These are phyloP conservation scores for Dicentrarchus labrax DNA, from an alignment of 2,113 vertebrate genomes.

Conservation along the genomic window DNA sequence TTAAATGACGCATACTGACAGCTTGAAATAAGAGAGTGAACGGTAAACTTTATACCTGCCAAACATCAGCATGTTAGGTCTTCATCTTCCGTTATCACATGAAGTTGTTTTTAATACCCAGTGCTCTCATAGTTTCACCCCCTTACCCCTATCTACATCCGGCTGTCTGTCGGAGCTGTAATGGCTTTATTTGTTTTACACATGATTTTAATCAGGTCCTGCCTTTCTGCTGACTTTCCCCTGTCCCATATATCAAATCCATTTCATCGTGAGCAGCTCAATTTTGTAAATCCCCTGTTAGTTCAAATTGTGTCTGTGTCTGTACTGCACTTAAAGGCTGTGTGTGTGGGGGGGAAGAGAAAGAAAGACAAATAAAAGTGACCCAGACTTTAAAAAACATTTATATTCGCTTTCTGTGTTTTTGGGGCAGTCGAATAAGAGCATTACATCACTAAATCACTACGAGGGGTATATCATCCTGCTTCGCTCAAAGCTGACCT, in stretches of 20 bases:
- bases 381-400: constrained; percentile 5
- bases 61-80: neutral
- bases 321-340: neutral
- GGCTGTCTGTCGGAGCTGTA: constrained; percentile 27
- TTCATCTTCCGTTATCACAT: neutral
- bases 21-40: too few relatives aligned
- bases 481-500: constrained; percentile 48
- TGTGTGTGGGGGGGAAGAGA: constrained; percentile 3
- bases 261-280: constrained; percentile 66
- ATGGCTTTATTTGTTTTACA: constrained; percentile 35
- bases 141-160: neutral
- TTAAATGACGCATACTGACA: too few relatives aligned
- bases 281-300: constrained; percentile 60
- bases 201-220: constrained; percentile 39
- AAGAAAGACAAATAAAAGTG: constrained; percentile 46
- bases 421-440: constrained; percentile 50
- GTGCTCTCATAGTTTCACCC: neutral
- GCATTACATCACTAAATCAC: constrained; percentile 57
- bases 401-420: constrained; percentile 20
- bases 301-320: constrained; percentile 23
- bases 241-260: constrained; percentile 57
- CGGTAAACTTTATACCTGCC: neutral
- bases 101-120: constrained; percentile 13
- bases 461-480: constrained; percentile 25
- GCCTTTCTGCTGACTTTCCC: constrained; percentile 31